These are phyloP conservation scores for Chloromyia formosa DNA, from an alignment of 2,888 invertebrate genomes.

Conservation along the genomic window DNA sequence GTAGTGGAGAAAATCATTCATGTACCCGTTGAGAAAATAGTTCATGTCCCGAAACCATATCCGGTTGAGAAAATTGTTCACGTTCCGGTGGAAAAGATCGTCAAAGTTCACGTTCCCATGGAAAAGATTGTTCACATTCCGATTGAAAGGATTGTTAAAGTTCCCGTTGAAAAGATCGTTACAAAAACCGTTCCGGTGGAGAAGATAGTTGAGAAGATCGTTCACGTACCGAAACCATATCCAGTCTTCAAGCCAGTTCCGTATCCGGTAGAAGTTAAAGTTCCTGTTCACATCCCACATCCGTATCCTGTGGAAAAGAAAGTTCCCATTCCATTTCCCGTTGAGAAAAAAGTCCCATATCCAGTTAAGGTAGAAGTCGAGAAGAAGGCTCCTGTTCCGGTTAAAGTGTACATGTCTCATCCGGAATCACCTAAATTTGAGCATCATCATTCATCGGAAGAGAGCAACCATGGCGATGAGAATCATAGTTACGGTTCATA, in stretches of 20 bases:
- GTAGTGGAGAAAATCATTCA: conserved; percentile 57
- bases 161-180: conserved; percentile 67
- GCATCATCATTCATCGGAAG: conserved; percentile 42
- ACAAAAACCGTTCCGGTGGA: conserved; percentile 56
- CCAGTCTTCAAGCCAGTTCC: conserved; percentile 62
- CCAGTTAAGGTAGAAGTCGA: conserved; percentile 40
- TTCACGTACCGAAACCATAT: conserved; percentile 65
- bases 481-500: neutral
- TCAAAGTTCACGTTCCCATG: conserved; percentile 66
- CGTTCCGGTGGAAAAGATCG: conserved; percentile 65
- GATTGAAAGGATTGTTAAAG: conserved; percentile 66
- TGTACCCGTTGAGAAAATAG: conserved; percentile 64
- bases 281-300: conserved; percentile 54
- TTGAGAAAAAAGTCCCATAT: conserved; percentile 64
- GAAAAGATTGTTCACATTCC: conserved; percentile 60
- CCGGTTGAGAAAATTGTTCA: conserved; percentile 55
- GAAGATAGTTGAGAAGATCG: conserved; percentile 62
- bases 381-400: conserved; percentile 55
- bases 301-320: conserved; percentile 63
- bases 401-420: conserved; percentile 55
- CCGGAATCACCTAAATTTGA: conserved; percentile 63
- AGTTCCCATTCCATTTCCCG: conserved; percentile 59
- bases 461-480: neutral
- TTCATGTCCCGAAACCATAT: conserved; percentile 63
- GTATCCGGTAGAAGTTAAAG: conserved; percentile 54